Evolutionary conservation across 2,888 invertebrate species (phyloP), one percentile per base, ranked within the genome.

Genomic region (Cephus rjabovi): DNA sequence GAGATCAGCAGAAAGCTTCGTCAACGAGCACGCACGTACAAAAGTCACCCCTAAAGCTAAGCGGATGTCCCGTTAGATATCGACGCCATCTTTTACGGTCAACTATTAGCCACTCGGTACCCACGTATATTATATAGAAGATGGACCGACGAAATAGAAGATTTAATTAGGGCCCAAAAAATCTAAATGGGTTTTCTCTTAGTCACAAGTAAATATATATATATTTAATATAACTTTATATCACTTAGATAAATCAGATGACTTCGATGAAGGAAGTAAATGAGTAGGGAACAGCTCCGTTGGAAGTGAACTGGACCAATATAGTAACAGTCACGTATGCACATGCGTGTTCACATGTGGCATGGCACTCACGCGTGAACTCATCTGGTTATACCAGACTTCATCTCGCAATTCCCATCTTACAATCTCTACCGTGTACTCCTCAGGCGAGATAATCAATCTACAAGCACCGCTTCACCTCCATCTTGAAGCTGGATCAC

Each of bases 1-100:
- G 82, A 88, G 90, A 91, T 91, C 91, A 91, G 90, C 91, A 89
- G 85, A 90, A 90, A 86, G 84, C 84, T 79, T 82, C 83, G 84
- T 83, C 80, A 82, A 81, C 79, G 79, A 75, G 80, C 83, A 80
- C 79, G 78, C 79, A 71, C 34, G 71, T 71, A 71, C 71, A 31
- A 15, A 71, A 71, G 31, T 31, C 71, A 34, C 12, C 71, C 33
- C 71, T 71, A 71, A 71, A 71, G 23, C 71, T 31, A 15, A 11
- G 12, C 71, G 71, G 56, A 56, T 56, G 56, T 56, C 23, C 56
- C 23, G 56, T 9, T 56, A 9, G 23, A 56, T 56, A 56, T 56
- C 56, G 9, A 9, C 23, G 56, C 9, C 56, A 56, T 56, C 23
- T 9, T 9, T 56, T 56, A 23, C 9, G 9, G 56, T 56, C 56